Evolutionary conservation across 1,140 invertebrate species (phyloP), one percentile per base, ranked within the genome.

Genomic region (Drosophila orena): DNA sequence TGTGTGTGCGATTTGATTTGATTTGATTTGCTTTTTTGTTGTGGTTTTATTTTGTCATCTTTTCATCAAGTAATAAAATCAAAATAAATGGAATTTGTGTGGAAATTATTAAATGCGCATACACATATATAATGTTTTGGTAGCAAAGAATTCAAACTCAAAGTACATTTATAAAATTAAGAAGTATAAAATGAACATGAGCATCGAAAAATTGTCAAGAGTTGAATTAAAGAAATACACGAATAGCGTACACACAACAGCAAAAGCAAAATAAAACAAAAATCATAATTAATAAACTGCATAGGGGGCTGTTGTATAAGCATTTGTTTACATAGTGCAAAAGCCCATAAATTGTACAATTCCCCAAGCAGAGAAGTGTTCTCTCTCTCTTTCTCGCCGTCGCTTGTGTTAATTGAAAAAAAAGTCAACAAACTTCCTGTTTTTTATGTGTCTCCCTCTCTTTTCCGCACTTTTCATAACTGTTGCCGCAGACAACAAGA

Each of bases 401-500:
- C 42, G 27, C 44, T 30, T 34, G 66, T 75, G 79, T 71, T 75
- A 88, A 86, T 75, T 88, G 74, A 86, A 86, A 86, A 54, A 68
- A 66, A 75, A 74, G 57, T 65, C 40, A 86, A 88, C 81, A 86
- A 86, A 86, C 83, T 88, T 86, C 81, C 81, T 79, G 81, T 69
- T 68, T 70, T 71, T 70, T 80, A 61, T 61, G 15, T 40, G 46
- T 42, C 49, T 60, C 24, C 56, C 7, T 61, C 70, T 40, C 55
- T 42, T 46, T 47, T 20, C 30, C 66, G n/a, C 54, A 49, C 37
- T 38, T 20, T 49, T 75, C 72, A 81, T 79, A 88, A 88, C 79
- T 88, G 83, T 86, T 88, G 81, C 83, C 84, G 79, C 79, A 79
- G 84, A 88, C 83, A 88, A 88, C 84, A 89, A 79, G 79, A 89